Evolutionary conservation across 2,888 invertebrate genomes (phyloP).

Genomic region (Calephelis perditalis): DNA sequence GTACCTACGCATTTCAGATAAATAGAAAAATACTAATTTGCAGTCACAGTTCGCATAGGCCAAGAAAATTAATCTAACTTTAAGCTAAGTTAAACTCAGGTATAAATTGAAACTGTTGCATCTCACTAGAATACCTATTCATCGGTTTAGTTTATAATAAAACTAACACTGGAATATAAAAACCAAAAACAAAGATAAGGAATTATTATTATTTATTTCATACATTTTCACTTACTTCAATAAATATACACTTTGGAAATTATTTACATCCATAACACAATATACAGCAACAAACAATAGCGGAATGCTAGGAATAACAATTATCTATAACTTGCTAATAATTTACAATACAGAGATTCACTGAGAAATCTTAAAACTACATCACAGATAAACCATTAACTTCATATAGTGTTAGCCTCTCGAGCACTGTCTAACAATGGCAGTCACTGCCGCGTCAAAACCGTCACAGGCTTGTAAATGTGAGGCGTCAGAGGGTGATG

Average conservation of each 20-base stretch:
- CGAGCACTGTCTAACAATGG: slow-evolving; percentile 29
- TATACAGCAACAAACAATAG: slow-evolving; percentile 42
- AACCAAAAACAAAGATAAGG: slow-evolving; percentile 26
- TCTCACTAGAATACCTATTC: too few species aligned
- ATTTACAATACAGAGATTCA: slow-evolving; percentile 17
- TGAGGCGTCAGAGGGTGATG: slow-evolving; percentile 63
- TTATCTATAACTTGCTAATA: slow-evolving; percentile 16
- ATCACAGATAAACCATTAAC: slow-evolving; percentile 64
- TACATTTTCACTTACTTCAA: slow-evolving; percentile 57
- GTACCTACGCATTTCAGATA: too few species aligned
- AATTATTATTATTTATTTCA: slow-evolving; percentile 55
- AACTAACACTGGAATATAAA: not conserved
- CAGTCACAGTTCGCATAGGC: too few species aligned
- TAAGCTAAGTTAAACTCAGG: too few species aligned
- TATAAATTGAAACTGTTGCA: too few species aligned
- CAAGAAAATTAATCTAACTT: too few species aligned
- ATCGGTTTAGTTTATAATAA: too few species aligned
- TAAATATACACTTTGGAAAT: slow-evolving; percentile 69
- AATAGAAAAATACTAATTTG: too few species aligned
- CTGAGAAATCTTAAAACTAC: slow-evolving; percentile 51
- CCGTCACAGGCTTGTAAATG: slow-evolving; percentile 76
- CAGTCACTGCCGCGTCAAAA: slow-evolving; percentile 73
- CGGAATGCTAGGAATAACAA: slow-evolving; percentile 47
- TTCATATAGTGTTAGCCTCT: slow-evolving; percentile 40
- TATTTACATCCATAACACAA: slow-evolving; percentile 53